These are phyloP conservation scores for Glossophaga mutica DNA, from an alignment of 2,797 vertebrate species.

Conservation along the genomic window DNA sequence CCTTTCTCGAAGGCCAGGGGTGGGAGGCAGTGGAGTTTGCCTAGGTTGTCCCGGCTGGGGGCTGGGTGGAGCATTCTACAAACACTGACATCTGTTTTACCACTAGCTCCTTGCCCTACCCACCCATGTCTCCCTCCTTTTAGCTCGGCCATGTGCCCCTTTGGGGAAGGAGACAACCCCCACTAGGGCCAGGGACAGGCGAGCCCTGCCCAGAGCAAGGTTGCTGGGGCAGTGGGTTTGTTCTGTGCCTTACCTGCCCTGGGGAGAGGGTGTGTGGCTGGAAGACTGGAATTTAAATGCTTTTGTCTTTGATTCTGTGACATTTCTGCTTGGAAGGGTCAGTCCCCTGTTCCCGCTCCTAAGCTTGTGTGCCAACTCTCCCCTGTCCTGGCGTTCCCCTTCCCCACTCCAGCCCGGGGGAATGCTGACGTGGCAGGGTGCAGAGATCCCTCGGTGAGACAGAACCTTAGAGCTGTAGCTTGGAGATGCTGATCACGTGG, in stretches of 20 bases:
- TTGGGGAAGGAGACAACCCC: background rate
- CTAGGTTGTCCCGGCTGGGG: background rate
- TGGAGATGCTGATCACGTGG: conserved; percentile 63
- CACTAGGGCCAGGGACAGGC: background rate
- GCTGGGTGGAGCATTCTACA: background rate
- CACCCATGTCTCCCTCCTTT: background rate
- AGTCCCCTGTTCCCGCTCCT: background rate
- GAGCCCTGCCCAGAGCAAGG: background rate
- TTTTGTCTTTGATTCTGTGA: conserved; percentile 56
- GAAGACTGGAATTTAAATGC: background rate
- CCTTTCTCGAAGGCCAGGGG: background rate
- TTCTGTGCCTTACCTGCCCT: background rate
- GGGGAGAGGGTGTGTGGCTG: background rate
- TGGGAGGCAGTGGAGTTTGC: background rate
- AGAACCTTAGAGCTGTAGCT: conserved; percentile 62
- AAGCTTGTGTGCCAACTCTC: conserved; percentile 69
- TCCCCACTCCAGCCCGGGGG: conserved; percentile 53
- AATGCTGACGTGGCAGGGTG: conserved; percentile 41
- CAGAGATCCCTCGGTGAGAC: conserved; percentile 50
- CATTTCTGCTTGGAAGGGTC: conserved; percentile 14
- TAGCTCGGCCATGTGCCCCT: background rate
- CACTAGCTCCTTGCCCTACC: background rate
- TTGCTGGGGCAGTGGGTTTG: background rate
- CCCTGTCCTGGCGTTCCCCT: conserved; percentile 56
- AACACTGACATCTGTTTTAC: background rate